These are phyloP conservation scores for Megaceryle alcyon DNA, from an alignment of 2,797 vertebrate species.

Conservation along the genomic window DNA sequence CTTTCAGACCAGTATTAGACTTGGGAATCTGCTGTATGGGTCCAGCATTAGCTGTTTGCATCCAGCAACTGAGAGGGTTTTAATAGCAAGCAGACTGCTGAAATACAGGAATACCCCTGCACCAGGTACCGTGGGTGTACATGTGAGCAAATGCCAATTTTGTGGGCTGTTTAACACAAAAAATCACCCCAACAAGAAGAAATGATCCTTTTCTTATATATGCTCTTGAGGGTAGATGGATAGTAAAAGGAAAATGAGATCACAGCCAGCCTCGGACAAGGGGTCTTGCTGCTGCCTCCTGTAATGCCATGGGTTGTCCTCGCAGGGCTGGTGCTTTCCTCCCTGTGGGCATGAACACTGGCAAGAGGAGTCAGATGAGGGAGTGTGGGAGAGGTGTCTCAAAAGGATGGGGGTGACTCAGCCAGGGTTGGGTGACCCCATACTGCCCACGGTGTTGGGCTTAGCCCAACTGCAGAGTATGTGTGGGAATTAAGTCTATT, in stretches of 20 bases:
- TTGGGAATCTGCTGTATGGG: neutral
- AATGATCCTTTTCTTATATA: accelerated
- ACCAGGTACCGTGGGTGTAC: neutral
- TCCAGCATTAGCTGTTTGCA: neutral
- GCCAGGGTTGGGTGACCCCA: accelerated
- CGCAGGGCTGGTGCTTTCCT: accelerated
- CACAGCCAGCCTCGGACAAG: neutral
- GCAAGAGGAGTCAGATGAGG: accelerated
- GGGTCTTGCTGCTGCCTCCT: neutral
- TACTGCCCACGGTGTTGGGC: accelerated
- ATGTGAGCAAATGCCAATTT: neutral
- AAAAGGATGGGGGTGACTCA: neutral
- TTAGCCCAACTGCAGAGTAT: neutral
- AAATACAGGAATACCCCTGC: neutral
- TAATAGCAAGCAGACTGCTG: neutral
- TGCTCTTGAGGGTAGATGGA: neutral
- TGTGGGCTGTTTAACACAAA: neutral
- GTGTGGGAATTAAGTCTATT: neutral
- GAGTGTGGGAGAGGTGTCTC: neutral
- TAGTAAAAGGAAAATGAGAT: neutral
- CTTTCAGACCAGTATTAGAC: neutral
- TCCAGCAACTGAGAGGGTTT: neutral
- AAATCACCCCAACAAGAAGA: neutral
- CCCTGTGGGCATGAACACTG: accelerated
- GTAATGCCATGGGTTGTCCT: neutral